These are phyloP conservation scores for Torymus texanus DNA, from an alignment of 2,888 invertebrate species.

Conservation along the genomic window DNA sequence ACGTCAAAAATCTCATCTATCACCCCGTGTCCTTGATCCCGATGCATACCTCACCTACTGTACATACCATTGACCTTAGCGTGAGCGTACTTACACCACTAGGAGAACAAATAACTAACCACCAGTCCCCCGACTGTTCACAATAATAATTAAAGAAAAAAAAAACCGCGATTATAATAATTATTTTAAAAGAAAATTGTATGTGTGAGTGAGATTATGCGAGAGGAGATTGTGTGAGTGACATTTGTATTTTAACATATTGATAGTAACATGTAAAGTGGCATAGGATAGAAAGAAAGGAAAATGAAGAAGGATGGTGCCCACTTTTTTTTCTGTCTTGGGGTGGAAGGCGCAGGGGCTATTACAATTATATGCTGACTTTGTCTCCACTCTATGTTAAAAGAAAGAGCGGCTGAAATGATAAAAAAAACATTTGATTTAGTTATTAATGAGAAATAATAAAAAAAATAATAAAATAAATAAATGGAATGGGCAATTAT, in stretches of 20 bases:
- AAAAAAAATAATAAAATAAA: constrained; percentile 42
- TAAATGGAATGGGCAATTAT: constrained; percentile 58
- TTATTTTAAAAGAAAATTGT: constrained; percentile 74
- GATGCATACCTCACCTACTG: constrained; percentile 76
- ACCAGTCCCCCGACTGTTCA: constrained; percentile 72
- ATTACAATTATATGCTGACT: constrained; percentile 53
- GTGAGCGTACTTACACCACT: constrained; percentile 75
- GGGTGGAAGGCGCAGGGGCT: constrained; percentile 59
- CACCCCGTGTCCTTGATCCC: constrained; percentile 75
- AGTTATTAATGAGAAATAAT: constrained; percentile 55
- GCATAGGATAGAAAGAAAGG: constrained; percentile 70
- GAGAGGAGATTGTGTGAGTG: constrained; percentile 70
- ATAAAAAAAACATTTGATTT: constrained; percentile 56
- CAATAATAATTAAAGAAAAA: constrained; percentile 70
- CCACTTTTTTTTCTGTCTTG: constrained; percentile 55
- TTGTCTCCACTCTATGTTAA: constrained; percentile 59
- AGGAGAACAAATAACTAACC: constrained; percentile 74
- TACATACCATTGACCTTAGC: constrained; percentile 76
- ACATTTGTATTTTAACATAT: constrained; percentile 76
- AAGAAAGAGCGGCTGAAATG: constrained; percentile 52
- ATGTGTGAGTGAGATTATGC: constrained; percentile 68
- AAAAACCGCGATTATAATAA: constrained; percentile 73
- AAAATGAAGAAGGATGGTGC: constrained; percentile 58
- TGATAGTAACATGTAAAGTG: constrained; percentile 75
- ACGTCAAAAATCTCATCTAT: constrained; percentile 73